These are phyloP conservation scores for Rhinoderma darwinii DNA, from an alignment of 2,113 vertebrate species.

Conservation along the genomic window DNA sequence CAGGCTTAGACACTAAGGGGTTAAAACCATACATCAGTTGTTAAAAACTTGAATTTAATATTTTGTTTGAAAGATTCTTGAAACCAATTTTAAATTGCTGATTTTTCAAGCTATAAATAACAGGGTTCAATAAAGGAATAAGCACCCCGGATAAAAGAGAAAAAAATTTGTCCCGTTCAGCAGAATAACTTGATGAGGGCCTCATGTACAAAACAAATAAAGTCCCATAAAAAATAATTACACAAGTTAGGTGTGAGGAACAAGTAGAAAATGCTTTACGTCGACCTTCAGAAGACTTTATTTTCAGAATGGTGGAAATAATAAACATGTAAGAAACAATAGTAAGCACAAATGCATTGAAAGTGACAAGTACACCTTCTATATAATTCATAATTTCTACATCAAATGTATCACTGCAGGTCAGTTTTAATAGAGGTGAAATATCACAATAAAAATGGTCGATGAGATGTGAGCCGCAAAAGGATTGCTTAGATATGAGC, in stretches of 20 bases:
- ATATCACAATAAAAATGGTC: conserved; percentile 68
- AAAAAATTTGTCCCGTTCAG: background rate
- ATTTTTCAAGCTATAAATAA: conserved; percentile 41
- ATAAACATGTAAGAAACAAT: conserved; percentile 62
- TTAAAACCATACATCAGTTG: too few species aligned
- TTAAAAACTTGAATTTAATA: background rate
- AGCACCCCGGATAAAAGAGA: conserved; percentile 32
- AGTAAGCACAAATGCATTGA: conserved; percentile 60
- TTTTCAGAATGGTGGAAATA: conserved; percentile 53
- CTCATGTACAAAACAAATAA: conserved; percentile 33
- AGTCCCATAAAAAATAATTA: conserved; percentile 25
- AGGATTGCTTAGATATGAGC: background rate
- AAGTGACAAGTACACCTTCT: conserved; percentile 55
- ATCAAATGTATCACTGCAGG: conserved; percentile 57
- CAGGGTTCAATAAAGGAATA: conserved; percentile 14
- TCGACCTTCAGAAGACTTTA: conserved; percentile 39
- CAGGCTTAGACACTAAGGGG: too few species aligned
- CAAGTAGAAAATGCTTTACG: conserved; percentile 67
- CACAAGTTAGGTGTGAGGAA: conserved; percentile 56
- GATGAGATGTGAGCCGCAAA: conserved; percentile 54
- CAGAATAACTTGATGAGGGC: conserved; percentile 31
- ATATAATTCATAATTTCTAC: conserved; percentile 64
- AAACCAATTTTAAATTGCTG: conserved; percentile 18
- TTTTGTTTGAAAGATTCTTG: background rate
- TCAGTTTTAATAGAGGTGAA: conserved; percentile 62